Evolutionary conservation across 2,888 invertebrate species (phyloP).

Genomic region (Myathropa florea): DNA sequence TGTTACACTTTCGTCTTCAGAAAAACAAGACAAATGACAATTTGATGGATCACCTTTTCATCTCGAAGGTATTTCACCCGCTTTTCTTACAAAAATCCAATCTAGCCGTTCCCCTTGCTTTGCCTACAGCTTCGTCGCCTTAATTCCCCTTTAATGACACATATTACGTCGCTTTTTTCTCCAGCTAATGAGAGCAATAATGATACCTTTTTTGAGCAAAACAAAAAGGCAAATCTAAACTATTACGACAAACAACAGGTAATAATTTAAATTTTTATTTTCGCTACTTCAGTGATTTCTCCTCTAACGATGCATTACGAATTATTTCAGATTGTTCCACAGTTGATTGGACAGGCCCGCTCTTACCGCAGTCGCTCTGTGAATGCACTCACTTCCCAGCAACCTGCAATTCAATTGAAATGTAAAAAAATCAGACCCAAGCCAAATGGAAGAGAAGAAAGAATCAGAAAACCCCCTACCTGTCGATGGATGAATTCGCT

Average conservation of each 20-base stretch:
- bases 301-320: conserved; percentile 61
- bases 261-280: conserved; percentile 52
- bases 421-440: background rate
- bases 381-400: conserved; percentile 25
- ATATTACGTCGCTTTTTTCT: background rate
- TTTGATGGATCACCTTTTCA: conserved; percentile 12
- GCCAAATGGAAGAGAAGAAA: background rate
- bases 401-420: conserved; percentile 43
- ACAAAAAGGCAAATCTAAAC: background rate
- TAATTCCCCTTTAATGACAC: conserved; percentile 27
- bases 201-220: background rate
- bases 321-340: conserved; percentile 56
- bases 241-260: conserved; percentile 34
- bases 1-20: background rate
- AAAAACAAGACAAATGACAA: conserved; percentile 6
- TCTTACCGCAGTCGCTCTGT: conserved; percentile 12
- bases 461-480: background rate
- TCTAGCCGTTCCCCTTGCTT: too few relatives aligned
- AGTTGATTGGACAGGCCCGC: conserved; percentile 57
- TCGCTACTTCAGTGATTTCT: conserved; percentile 59
- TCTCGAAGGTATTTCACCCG: background rate
- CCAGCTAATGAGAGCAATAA: conserved; percentile 24
- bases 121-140: background rate
- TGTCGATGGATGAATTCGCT: conserved; percentile 18
- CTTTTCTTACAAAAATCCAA: too few relatives aligned